These are phyloP conservation scores for Dolichopus griseipennis DNA, from an alignment of 2,888 invertebrate genomes.

Conservation along the genomic window DNA sequence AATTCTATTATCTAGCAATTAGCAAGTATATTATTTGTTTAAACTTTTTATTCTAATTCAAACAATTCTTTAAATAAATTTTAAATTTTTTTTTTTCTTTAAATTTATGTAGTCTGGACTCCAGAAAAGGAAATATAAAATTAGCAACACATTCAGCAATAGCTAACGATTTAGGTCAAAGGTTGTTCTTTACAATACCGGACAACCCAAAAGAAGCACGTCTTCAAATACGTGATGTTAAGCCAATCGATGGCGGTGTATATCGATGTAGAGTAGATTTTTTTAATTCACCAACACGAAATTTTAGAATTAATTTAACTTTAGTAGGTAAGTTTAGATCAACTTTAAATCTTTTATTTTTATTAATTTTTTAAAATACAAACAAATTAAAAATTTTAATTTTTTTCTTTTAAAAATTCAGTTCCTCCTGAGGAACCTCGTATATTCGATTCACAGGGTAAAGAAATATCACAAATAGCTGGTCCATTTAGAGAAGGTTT, in stretches of 20 bases:
- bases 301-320: constrained; percentile 76
- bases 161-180: constrained; percentile 65
- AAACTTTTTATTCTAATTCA: too few relatives aligned
- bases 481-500: constrained; percentile 84
- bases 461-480: constrained; percentile 65
- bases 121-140: constrained; percentile 59
- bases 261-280: constrained; percentile 87
- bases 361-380: constrained; percentile 1
- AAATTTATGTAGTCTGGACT: constrained; percentile 57
- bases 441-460: constrained; percentile 75
- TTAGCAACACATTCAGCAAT: constrained; percentile 66
- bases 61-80: too few relatives aligned
- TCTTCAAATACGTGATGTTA: constrained; percentile 63
- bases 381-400: too few relatives aligned
- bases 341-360: constrained; percentile 10
- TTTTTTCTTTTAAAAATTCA: constrained; percentile 32
- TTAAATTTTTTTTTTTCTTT: constrained; percentile 9
- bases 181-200: constrained; percentile 64
- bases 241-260: constrained; percentile 66
- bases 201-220: constrained; percentile 65
- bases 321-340: constrained; percentile 63
- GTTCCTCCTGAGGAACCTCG: constrained; percentile 72
- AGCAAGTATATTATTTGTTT: too few relatives aligned
- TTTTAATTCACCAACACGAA: constrained; percentile 77
- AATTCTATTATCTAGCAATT: too few relatives aligned